Conservation (phyloP, 2,888 invertebrate genomes). For the Scaptomyza reducta region DNA sequence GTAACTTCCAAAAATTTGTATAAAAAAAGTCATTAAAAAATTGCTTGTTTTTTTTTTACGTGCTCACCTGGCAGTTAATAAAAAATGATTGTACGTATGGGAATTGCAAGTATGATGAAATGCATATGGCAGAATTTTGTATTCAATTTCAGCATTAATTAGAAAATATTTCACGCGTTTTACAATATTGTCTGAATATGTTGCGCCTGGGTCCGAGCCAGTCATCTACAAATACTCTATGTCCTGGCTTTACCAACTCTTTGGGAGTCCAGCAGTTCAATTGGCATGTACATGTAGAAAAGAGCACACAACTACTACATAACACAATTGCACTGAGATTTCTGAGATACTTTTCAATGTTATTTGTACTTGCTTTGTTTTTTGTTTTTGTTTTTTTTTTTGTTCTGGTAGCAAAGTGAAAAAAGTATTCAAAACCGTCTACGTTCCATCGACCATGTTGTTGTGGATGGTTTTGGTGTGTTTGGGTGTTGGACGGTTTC, state of each 20-base stretch:
- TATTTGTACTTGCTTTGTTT: slow-evolving; percentile 11
- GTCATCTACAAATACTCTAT: background rate
- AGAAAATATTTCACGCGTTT: slow-evolving; percentile 30
- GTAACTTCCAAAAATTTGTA: background rate
- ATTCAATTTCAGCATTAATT: slow-evolving; percentile 35
- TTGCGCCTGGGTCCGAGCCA: background rate
- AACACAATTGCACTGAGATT: slow-evolving; percentile 56
- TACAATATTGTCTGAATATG: slow-evolving; percentile 20
- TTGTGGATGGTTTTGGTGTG: slow-evolving; percentile 9
- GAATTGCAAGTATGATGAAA: slow-evolving; percentile 3
- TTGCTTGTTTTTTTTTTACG: background rate
- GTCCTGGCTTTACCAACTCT: background rate
- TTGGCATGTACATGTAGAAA: slow-evolving; percentile 29
- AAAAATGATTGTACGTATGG: slow-evolving; percentile 7
- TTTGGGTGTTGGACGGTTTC: slow-evolving; percentile 4
- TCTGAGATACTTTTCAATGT: slow-evolving; percentile 48
- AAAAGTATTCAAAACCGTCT: slow-evolving; percentile 30
- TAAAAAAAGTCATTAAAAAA: slow-evolving; percentile 3
- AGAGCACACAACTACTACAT: slow-evolving; percentile 16
- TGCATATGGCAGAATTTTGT: background rate
- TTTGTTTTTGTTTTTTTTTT: background rate
- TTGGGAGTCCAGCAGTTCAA: slow-evolving; percentile 13
- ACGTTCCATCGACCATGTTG: slow-evolving; percentile 34
- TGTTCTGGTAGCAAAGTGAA: slow-evolving; percentile 10
- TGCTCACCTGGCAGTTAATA: slow-evolving; percentile 18